A percentile compares a stretch with the other conserved stretches of the same genome.
phyloP scores from a whole-genome alignment of 1,140 invertebrate species.

The Leptinotarsa lineolata region DNA sequence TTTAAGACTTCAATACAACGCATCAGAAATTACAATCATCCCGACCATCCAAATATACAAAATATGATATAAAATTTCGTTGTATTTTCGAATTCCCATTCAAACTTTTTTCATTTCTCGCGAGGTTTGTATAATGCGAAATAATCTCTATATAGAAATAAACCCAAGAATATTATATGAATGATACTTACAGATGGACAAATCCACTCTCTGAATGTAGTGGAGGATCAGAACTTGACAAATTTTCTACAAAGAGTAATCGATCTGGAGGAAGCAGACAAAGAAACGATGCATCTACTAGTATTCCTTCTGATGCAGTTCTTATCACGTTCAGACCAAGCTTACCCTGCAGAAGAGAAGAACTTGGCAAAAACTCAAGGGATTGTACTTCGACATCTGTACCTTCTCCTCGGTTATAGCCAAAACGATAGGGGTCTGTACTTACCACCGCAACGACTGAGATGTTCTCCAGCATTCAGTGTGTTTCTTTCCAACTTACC shows the following conservation, averaged over 20 bases:
- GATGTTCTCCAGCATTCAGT: slow-evolving; percentile 91
- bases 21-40: background rate
- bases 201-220: slow-evolving; percentile 73
- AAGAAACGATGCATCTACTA: slow-evolving; percentile 94
- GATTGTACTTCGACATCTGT: slow-evolving; percentile 90
- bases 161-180: background rate
- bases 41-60: background rate
- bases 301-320: slow-evolving; percentile 96
- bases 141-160: too few species aligned
- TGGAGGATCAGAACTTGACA: slow-evolving; percentile 71
- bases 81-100: too few species aligned
- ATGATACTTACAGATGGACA: slow-evolving; percentile 69
- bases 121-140: too few species aligned
- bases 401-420: slow-evolving; percentile 90
- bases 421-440: slow-evolving; percentile 88
- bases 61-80: too few species aligned
- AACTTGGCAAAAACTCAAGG: slow-evolving; percentile 75
- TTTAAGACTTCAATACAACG: background rate
- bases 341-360: slow-evolving; percentile 86
- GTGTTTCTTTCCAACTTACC: slow-evolving; percentile 92
- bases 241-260: slow-evolving; percentile 78
- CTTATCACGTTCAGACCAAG: slow-evolving; percentile 76
- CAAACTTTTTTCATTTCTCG: too few species aligned
- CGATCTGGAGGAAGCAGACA: slow-evolving; percentile 92
- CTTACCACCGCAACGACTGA: slow-evolving; percentile 82